Conservation (phyloP, 1,140 invertebrate species). For the Platyscapa corneri region DNA sequence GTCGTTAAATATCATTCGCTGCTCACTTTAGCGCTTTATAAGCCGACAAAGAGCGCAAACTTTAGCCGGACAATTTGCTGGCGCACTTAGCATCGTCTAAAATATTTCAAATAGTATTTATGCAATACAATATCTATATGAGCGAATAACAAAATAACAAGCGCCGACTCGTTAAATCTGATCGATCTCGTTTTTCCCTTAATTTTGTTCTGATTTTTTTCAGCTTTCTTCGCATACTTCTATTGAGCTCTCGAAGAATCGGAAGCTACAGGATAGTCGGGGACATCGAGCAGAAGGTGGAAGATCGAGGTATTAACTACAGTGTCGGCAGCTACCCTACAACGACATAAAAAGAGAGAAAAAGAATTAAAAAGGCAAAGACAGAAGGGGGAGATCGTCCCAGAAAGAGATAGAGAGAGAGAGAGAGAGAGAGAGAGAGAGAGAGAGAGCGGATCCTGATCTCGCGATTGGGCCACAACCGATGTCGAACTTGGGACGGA, state of each 20-base stretch:
- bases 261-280: neutral
- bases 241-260: slow-evolving; percentile 57
- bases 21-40: too few relatives aligned
- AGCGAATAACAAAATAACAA: too few relatives aligned
- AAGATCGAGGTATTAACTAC: neutral
- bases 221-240: slow-evolving; percentile 67
- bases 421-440: neutral
- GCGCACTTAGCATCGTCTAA: too few relatives aligned
- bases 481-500: neutral
- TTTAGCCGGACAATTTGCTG: too few relatives aligned
- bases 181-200: neutral
- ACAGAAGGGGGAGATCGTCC: neutral
- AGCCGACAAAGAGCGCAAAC: too few relatives aligned
- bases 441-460: neutral
- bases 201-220: too few relatives aligned
- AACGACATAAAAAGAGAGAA: neutral
- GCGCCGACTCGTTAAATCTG: too few relatives aligned
- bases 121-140: too few relatives aligned
- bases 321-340: neutral
- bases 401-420: neutral
- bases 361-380: neutral
- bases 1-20: too few relatives aligned
- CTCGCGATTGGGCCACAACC: slow-evolving; percentile 2
- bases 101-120: too few relatives aligned
- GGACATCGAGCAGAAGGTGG: neutral